Evolutionary conservation across 2,888 invertebrate genomes (phyloP), one percentile per base, ranked within the genome.

Genomic region (Nemapogon koenigi): DNA sequence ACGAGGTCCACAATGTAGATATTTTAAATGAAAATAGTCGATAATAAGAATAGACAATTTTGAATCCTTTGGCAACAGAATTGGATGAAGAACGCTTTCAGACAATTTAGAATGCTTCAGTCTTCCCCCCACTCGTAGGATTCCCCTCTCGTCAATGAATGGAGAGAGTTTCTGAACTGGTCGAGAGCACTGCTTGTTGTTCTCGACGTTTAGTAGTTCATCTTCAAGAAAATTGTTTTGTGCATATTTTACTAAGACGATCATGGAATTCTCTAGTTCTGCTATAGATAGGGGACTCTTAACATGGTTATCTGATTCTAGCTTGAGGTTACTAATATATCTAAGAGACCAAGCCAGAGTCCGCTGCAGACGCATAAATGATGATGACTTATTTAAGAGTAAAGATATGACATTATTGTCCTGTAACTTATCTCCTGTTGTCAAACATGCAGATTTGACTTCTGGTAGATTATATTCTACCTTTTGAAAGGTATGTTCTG

Each of bases 1-100:
- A 3, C 37, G 37, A 17, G 37, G 39, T 4, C 39, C 39, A 16
- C 27, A 33, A 28, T 39, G 39, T 10, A 39, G 16, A 16, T 39
- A 35, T 3, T n/a, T 7, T n/a, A 8, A 28, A 16, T 39, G 39
- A 35, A 15, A 39, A 28, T 27, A 19, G 11, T 39, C 35, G 10
- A 33, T 28, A 3, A 39, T 33, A n/a, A 33, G 14, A 8, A 2
- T 26, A 16, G 38, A 4, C 2, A 38, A 17, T 4, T 6, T 16
- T 11, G n/a, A 25, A 2, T 6, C 17, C 26, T 38, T 38, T 3
- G 32, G 38, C 10, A 38, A n/a, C 3, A 38, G 14, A 3, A 38
- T 17, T 3, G 37, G 37, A 17, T 37, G 37, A 6, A 11, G 28
- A 2, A n/a, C 30, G 8, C 17, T 15, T 14, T 4, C n/a, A 6